phyloP scores from a whole-genome alignment of 2,888 invertebrate genomes.

The Spicauda simplicius region DNA sequence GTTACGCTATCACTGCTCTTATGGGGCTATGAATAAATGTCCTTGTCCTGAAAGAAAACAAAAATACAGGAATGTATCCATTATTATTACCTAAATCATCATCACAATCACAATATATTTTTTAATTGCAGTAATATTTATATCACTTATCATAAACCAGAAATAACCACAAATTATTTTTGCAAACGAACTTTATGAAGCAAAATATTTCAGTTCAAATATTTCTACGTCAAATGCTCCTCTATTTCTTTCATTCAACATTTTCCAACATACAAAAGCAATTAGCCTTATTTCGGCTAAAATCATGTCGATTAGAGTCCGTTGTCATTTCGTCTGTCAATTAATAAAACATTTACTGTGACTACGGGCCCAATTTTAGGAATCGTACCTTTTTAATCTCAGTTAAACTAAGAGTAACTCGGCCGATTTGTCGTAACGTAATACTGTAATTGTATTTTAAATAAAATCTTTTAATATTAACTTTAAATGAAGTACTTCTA shows the following conservation, averaged over 20 bases:
- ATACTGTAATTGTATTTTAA: not conserved
- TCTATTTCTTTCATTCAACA: not conserved
- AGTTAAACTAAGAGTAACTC: not conserved
- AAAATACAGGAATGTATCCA: no score
- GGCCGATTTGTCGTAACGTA: not conserved
- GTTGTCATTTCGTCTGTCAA: slow-evolving; percentile 39
- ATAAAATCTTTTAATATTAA: not conserved
- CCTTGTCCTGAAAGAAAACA: no score
- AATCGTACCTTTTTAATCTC: slow-evolving; percentile 13
- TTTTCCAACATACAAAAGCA: slow-evolving; percentile 25
- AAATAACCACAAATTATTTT: no score
- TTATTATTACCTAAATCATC: not conserved
- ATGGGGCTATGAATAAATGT: no score
- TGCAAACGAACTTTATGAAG: no score
- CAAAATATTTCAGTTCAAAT: no score
- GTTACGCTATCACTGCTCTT: no score
- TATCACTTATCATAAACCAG: no score
- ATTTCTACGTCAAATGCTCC: no score
- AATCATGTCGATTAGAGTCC: slow-evolving; percentile 31
- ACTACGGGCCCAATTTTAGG: slow-evolving; percentile 8
- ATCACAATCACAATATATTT: not conserved
- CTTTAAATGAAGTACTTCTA: no score
- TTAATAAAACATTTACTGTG: slow-evolving; percentile 26
- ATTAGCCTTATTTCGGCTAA: slow-evolving; percentile 22
- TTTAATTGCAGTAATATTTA: no score